A percentile compares a stretch with the other conserved stretches of the same genome.
Conservation (phyloP, 2,113 vertebrate genomes). For the Ophthalmolycus amberensis region DNA sequence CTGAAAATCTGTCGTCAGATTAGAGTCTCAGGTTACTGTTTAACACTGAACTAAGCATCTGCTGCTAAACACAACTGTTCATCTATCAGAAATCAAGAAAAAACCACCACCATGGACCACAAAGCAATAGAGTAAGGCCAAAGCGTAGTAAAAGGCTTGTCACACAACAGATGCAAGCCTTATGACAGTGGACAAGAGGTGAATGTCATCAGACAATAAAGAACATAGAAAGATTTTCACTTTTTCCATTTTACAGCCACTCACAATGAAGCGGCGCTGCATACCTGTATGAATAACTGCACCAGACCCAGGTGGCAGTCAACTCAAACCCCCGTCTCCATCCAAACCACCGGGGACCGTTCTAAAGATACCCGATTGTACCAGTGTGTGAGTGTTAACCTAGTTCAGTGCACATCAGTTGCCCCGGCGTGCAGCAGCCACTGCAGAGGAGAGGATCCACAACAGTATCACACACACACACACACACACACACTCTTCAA, state of each 20-base stretch:
- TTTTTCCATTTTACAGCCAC: constrained; percentile 12
- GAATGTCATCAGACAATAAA: not conserved
- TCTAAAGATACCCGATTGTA: constrained; percentile 65
- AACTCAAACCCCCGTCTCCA: constrained; percentile 17
- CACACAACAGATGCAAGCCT: not conserved
- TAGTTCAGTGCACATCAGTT: constrained; percentile 73
- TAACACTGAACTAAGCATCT: not conserved
- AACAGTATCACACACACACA: constrained; percentile 43
- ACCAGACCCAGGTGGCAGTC: constrained; percentile 26
- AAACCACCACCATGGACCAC: not conserved
- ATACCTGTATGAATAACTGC: constrained; percentile 28
- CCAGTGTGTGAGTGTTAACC: constrained; percentile 43
- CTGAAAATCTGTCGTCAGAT: not conserved
- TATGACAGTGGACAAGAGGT: not conserved
- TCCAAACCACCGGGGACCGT: constrained; percentile 30
- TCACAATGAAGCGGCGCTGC: not conserved
- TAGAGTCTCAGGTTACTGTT: not conserved
- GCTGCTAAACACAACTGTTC: not conserved
- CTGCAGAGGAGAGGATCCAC: constrained; percentile 79
- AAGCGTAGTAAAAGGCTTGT: not conserved
- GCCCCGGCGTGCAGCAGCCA: constrained; percentile 71
- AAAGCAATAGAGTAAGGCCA: not conserved
- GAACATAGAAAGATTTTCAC: not conserved
- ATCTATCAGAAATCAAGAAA: not conserved
- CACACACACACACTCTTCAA: constrained; percentile 38